phyloP scores from a whole-genome alignment of 2,797 vertebrate species.

The Distichodus sexfasciatus region DNA sequence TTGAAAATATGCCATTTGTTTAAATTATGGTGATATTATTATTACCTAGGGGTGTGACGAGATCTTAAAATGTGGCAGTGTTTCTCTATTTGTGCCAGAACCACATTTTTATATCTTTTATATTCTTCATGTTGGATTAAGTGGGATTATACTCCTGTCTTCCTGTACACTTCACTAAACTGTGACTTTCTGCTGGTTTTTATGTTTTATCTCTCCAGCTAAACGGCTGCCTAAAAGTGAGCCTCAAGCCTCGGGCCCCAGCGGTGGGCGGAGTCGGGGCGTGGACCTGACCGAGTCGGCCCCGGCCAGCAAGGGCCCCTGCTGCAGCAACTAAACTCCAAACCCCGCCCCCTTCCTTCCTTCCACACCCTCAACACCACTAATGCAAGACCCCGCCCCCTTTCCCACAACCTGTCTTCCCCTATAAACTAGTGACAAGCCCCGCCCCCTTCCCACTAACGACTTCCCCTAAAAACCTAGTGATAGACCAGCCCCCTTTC shows the following conservation, averaged over 20 bases:
- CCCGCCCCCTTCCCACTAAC: slow-evolving; percentile 54
- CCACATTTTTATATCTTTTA: neutral
- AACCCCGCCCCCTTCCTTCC: slow-evolving; percentile 46
- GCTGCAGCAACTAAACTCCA: slow-evolving; percentile 93
- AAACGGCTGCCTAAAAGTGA: slow-evolving; percentile 97
- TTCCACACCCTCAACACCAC: slow-evolving; percentile 91
- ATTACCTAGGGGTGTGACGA: too few relatives aligned
- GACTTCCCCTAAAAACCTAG: slow-evolving; percentile 69
- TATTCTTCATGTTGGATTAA: neutral
- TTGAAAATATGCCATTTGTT: neutral
- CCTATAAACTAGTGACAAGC: slow-evolving; percentile 68
- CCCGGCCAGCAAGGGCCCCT: slow-evolving; percentile 88
- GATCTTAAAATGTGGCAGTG: too few relatives aligned
- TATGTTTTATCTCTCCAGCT: slow-evolving; percentile 67
- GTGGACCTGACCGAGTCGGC: slow-evolving; percentile 93
- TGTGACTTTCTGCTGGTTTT: slow-evolving; percentile 14
- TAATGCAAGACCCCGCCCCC: slow-evolving; percentile 66
- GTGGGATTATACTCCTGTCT: neutral
- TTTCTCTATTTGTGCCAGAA: too few relatives aligned
- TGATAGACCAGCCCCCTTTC: slow-evolving; percentile 59
- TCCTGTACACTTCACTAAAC: neutral
- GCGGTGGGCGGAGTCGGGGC: slow-evolving; percentile 83
- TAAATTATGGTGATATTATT: too few relatives aligned
- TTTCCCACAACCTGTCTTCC: slow-evolving; percentile 56
- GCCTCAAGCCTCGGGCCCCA: slow-evolving; percentile 84